phyloP scores from a whole-genome alignment of 2,113 vertebrate species.

The Salminus brasiliensis region DNA sequence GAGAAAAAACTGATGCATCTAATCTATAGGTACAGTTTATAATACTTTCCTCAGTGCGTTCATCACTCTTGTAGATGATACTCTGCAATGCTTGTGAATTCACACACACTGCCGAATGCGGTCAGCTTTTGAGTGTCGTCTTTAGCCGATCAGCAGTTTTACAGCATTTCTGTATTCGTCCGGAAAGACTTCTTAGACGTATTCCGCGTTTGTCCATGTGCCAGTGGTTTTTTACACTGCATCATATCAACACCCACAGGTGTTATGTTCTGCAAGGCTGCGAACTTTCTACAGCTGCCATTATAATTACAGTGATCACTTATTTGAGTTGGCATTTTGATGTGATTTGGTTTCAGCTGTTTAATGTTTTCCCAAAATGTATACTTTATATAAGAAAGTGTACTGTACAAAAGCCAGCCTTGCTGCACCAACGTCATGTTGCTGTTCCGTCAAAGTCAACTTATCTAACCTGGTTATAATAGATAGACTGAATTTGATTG shows the following conservation, averaged over 20 bases:
- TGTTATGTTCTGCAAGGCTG: no score
- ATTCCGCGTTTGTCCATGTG: neutral
- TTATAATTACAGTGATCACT: no score
- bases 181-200: neutral
- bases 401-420: no score
- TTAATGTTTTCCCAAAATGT: no score
- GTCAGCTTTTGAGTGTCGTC: neutral
- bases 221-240: neutral
- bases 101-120: neutral
- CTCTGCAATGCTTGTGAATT: neutral
- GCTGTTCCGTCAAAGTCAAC: no score
- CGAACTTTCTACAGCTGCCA: neutral
- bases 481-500: no score
- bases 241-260: neutral
- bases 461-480: no score
- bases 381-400: no score
- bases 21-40: neutral
- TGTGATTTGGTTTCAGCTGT: no score
- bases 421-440: no score
- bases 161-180: neutral
- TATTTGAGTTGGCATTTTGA: no score
- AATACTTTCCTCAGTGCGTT: neutral
- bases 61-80: no score
- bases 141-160: neutral
- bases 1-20: neutral